These are phyloP conservation scores for Eremobia ochroleuca DNA, from an alignment of 2,888 invertebrate genomes.

Conservation along the genomic window DNA sequence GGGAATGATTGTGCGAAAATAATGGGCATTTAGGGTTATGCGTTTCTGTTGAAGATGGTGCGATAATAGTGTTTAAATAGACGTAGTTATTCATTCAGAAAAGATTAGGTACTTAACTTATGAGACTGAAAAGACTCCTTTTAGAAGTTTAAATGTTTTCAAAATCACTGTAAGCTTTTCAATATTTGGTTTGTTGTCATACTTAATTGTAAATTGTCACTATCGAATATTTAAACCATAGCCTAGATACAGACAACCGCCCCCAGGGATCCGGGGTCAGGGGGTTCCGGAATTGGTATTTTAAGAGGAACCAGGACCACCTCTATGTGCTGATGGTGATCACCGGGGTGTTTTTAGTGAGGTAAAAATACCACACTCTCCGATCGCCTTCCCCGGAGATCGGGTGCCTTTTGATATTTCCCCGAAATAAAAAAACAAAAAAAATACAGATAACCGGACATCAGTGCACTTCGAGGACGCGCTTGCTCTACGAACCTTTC, in stretches of 20 bases:
- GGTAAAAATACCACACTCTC: too few species aligned
- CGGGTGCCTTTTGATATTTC: too few species aligned
- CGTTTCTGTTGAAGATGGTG: background rate
- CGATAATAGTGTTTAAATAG: background rate
- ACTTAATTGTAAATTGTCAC: background rate
- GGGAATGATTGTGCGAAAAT: constrained; percentile 42
- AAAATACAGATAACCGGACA: background rate
- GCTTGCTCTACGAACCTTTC: background rate
- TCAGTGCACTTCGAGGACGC: background rate
- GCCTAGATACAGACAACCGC: background rate
- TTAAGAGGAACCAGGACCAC: too few species aligned
- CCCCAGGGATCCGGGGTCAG: too few species aligned
- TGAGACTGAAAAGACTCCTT: background rate
- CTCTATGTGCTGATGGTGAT: too few species aligned
- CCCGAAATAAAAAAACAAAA: too few species aligned
- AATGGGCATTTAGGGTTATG: constrained; percentile 32
- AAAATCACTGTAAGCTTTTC: background rate
- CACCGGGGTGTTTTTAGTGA: too few species aligned
- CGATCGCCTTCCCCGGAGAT: too few species aligned
- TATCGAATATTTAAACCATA: background rate
- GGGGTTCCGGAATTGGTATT: too few species aligned
- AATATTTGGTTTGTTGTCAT: background rate
- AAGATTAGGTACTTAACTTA: background rate
- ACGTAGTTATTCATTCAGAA: background rate
- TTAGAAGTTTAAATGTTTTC: background rate